phyloP scores from a whole-genome alignment of 2,797 vertebrate genomes.

The Acanthornis magna region DNA sequence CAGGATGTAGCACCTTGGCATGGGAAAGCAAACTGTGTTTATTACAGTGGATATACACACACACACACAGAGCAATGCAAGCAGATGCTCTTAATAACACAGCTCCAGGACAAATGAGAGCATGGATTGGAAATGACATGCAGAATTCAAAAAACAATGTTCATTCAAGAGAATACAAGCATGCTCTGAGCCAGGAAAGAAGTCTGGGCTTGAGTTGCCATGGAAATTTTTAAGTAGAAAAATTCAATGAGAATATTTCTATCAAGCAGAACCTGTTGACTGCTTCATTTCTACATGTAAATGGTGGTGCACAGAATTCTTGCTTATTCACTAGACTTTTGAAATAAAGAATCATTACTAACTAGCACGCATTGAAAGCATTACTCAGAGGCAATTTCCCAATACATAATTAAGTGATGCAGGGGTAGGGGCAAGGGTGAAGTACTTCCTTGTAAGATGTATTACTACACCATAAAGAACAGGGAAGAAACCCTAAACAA shows the following conservation, averaged over 20 bases:
- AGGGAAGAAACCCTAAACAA: not conserved
- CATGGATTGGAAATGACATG: not conserved
- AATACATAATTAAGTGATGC: not conserved
- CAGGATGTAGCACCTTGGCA: constrained; percentile 88
- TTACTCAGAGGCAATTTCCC: constrained; percentile 2
- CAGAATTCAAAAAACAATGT: not conserved
- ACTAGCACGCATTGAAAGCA: not conserved
- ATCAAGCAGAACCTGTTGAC: not conserved
- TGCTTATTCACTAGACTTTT: not conserved
- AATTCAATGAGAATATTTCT: not conserved
- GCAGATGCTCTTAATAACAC: not conserved
- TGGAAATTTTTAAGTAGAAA: not conserved
- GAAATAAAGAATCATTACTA: not conserved
- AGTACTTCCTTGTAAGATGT: not conserved
- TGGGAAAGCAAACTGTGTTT: not conserved
- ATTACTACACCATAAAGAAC: not conserved
- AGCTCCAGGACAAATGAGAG: not conserved
- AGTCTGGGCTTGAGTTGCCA: not conserved
- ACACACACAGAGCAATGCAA: not conserved
- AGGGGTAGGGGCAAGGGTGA: not conserved
- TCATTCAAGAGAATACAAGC: not conserved
- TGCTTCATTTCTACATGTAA: constrained; percentile 1
- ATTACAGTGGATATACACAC: not conserved
- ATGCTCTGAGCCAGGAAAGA: not conserved
- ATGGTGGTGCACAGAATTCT: not conserved